Base-by-base conservation (phyloP, 2,797 vertebrate genomes). In the Australoheros facetus region DNA sequence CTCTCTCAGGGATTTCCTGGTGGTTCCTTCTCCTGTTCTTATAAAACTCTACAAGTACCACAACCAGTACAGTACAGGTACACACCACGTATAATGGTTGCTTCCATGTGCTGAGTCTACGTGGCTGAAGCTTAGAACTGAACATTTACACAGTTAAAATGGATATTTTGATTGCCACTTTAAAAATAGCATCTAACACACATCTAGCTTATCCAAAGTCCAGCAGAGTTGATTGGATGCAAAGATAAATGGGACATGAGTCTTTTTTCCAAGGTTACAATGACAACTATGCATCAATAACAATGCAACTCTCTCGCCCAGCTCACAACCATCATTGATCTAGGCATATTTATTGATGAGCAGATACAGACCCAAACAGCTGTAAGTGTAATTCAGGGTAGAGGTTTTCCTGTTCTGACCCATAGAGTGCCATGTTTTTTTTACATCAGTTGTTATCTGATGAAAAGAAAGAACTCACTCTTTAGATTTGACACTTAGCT, bases 1-100 rank as follows among this genome's bases (percentile, higher is more conserved):
- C 1, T 98, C 97, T 56, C 91, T 99, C 79, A 94, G 96, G 78
- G 98, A 99, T 87, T 99, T 99, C 79, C 95, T 99, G 85, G 97
- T 99, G 74, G 96, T 99, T 87, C 98, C 98, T 11, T 99, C 98
- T 13, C 98, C 98, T 0, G 98, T 99, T 88, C 96, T 99, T 78
- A 93, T 97, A 84, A 99, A 99, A 85, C 97, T 99, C 21, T 98
- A 99, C 90, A 99, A 99, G 90, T 98, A 98, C 86, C 98, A 99
- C 94, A 98, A 94, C 91, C 98, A 99, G 78, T 97, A 95, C 92
- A 97, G 93, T 73, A 93, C 97, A 97, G 98, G 98, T 98, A 87
- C 13, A 54, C 1, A 14, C 2, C 2, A 17, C n/a, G 7, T 17
- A 75, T 5, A 73, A 26, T 28, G 17, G 53, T 56, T 16, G 51